Evolutionary conservation across 2,797 vertebrate genomes (phyloP).

Genomic region (Anguilla megastoma): DNA sequence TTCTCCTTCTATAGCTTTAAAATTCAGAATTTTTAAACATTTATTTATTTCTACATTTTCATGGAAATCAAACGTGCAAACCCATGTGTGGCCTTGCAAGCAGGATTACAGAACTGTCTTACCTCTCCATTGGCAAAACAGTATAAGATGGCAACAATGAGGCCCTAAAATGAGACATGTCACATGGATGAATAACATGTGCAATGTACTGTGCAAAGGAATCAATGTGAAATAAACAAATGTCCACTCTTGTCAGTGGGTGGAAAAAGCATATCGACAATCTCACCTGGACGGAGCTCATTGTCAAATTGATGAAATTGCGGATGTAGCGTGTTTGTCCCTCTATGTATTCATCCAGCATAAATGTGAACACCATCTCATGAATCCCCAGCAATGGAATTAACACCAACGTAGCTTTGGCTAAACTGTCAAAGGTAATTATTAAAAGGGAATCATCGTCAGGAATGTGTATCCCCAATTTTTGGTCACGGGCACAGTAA

Average conservation of each 20-base stretch:
- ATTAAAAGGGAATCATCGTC: neutral
- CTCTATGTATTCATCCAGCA: constrained; percentile 85
- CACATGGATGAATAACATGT: neutral
- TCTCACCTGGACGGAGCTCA: constrained; percentile 90
- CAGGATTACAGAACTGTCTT: constrained; percentile 49
- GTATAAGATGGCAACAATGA: constrained; percentile 88
- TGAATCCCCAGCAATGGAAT: constrained; percentile 92
- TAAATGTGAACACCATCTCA: constrained; percentile 84
- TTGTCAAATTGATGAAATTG: constrained; percentile 85
- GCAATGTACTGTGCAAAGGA: constrained; percentile 26
- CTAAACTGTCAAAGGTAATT: constrained; percentile 72
- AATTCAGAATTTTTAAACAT: neutral
- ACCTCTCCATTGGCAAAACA: constrained; percentile 97
- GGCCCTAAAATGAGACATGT: constrained; percentile 72
- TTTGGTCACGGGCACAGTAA: neutral
- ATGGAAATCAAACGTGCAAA: neutral
- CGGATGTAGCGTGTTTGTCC: constrained; percentile 76
- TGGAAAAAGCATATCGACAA: neutral
- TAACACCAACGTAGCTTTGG: constrained; percentile 87
- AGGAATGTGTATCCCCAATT: constrained; percentile 17
- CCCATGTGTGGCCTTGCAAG: neutral
- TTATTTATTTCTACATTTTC: neutral
- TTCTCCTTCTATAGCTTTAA: neutral
- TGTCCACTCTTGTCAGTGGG: neutral
- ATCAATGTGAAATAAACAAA: neutral